Base-by-base conservation (phyloP, 2,888 invertebrate species). In the Neoscelio sp. region DNA sequence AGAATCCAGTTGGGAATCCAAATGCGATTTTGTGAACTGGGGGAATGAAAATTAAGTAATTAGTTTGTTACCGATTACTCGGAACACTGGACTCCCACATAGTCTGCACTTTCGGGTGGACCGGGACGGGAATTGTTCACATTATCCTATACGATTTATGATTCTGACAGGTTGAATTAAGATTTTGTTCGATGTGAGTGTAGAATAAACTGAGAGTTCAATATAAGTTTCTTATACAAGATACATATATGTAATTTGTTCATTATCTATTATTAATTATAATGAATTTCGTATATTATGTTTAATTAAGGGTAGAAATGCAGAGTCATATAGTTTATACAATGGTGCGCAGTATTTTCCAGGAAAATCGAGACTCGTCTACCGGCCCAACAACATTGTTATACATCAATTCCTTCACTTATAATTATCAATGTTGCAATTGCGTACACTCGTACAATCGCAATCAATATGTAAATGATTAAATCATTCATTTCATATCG, bases 401-500 rank as follows among this genome's bases (percentile, higher is more conserved):
- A 23, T 60, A 35, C 42, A 42, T 60, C 58, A 70, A 50, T 68
- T 58, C 17, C 18, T 48, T 58, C 38, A 50, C 50, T 26, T 70
- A 70, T 58, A 70, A 58, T 70, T 40, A 70, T 70, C 48, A 58
- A 58, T 46, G 26, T 46, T 46, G 46, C 13, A 38, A 35, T 48
- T 58, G 40, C 23, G 46, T 2, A 33, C 13, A 20, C 40, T 28
- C 18, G 26, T 12, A 58, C 58, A 48, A 28, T 58, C 48, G 3
- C 38, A 70, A 30, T 40, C 40, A 20, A 18, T 35, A 70, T 58
- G 58, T 58, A 58, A 70, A 71, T 62, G 38, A 71, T 71, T 50
- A n/a, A 58, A 50, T 56, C 30, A 50, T 70, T 60, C 33, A 46
- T 58, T 58, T 30, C 50, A 8, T 26, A 58, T 58, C 38, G 40